Conservation (phyloP, 30 jellyfish, hydroid and myxozoan species). For the Rhopilema esculentum region DNA sequence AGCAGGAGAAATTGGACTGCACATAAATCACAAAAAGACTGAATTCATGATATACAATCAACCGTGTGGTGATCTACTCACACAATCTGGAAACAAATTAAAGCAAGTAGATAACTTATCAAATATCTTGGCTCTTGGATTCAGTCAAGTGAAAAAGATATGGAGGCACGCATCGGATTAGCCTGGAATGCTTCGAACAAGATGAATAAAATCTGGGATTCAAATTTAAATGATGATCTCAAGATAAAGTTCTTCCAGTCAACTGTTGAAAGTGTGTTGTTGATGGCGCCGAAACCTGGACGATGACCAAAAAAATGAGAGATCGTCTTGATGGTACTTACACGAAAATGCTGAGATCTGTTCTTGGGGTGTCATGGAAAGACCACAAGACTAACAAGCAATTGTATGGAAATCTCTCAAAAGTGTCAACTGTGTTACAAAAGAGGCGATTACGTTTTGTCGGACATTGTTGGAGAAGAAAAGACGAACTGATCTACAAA, state of each 20-base stretch:
- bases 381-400: conserved; percentile 3
- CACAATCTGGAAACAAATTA: not conserved
- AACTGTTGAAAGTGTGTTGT: conserved; percentile 35
- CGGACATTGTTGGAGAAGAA: not conserved
- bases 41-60: conserved; percentile 4
- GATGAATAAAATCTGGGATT: conserved; percentile 12
- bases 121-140: conserved; percentile 20
- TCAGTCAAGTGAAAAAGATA: not conserved
- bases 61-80: not conserved
- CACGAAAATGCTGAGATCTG: conserved; percentile 34
- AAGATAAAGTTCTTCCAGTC: conserved; percentile 1
- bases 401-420: conserved; percentile 46
- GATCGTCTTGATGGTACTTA: conserved; percentile 5
- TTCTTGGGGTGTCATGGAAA: conserved; percentile 29
- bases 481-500: not conserved
- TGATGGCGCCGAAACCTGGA: conserved; percentile 42
- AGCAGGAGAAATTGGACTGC: not conserved
- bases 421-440: not conserved
- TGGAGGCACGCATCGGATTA: conserved; percentile 6
- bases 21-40: not conserved
- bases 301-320: not conserved
- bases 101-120: not conserved
- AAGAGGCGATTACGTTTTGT: not conserved
- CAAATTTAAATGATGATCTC: not conserved
- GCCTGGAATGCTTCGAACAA: conserved; percentile 1